Percentiles rank a stretch among this genome's conserved stretches.
Conservation (phyloP, 2,113 vertebrate genomes). For the Solenodon paradoxus region DNA sequence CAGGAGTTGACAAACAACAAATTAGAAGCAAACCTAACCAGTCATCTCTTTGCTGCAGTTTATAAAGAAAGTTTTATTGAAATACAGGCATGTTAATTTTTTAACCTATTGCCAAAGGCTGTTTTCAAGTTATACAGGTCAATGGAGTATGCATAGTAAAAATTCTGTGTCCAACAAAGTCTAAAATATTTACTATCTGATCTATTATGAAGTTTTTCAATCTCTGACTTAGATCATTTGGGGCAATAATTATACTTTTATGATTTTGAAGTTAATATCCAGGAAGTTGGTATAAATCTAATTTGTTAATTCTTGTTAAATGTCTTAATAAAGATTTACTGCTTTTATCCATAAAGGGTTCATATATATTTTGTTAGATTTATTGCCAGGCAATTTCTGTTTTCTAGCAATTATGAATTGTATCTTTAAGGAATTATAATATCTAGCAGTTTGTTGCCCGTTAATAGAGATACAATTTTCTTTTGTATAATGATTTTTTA, state of each 20-base stretch:
- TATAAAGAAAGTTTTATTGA: conserved; percentile 5
- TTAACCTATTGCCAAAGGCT: background rate
- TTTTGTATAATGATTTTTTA: background rate
- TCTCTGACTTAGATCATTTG: background rate
- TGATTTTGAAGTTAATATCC: background rate
- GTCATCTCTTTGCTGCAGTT: background rate
- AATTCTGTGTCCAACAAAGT: background rate
- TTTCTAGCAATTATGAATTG: background rate
- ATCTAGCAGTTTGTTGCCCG: background rate
- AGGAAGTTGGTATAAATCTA: background rate
- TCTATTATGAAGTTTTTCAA: background rate
- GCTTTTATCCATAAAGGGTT: background rate
- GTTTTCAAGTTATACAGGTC: background rate
- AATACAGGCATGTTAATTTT: background rate
- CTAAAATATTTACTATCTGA: background rate
- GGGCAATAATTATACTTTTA: background rate
- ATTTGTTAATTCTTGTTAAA: background rate
- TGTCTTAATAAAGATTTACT: background rate
- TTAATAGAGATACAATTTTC: background rate
- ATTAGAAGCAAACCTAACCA: background rate
- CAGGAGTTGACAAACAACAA: background rate
- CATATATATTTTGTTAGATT: background rate
- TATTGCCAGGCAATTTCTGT: background rate
- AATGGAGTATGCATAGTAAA: rapidly evolving
- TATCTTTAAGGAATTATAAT: conserved; percentile 1